Conservation (phyloP, 1,140 invertebrate genomes). For the Bombus sylvicola region DNA sequence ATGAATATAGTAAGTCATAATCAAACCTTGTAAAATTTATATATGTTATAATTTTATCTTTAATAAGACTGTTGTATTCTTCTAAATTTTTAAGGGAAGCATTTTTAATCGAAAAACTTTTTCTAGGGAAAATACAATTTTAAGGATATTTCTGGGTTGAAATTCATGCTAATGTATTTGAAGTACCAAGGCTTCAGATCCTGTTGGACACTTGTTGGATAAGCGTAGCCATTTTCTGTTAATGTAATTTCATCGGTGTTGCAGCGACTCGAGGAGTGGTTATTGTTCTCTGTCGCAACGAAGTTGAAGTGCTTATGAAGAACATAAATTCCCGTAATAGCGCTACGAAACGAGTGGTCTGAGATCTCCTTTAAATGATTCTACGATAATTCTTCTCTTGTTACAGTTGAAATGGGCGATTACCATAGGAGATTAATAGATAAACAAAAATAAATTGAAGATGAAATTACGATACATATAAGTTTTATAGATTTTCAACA, state of each 20-base stretch:
- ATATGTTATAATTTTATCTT: too few species aligned
- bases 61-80: too few species aligned
- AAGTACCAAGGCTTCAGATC: not conserved
- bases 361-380: not conserved
- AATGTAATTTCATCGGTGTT: constrained; percentile 21
- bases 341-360: not conserved
- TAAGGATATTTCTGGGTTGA: not conserved
- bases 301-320: not conserved
- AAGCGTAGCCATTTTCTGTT: not conserved
- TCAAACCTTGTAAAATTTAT: too few species aligned
- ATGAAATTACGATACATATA: not conserved
- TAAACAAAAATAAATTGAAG: not conserved
- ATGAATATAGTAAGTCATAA: not conserved
- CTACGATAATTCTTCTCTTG: not conserved
- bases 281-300: constrained; percentile 42
- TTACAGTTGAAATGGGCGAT: not conserved
- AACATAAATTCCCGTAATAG: constrained; percentile 34
- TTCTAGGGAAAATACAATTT: not conserved
- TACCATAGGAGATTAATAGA: not conserved
- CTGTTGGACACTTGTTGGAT: not conserved
- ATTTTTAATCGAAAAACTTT: too few species aligned
- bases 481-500: not conserved
- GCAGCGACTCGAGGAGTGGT: constrained; percentile 29
- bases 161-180: not conserved
- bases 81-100: not conserved